Conservation (phyloP, 2,888 invertebrate species). For the Melanophora roralis region DNA sequence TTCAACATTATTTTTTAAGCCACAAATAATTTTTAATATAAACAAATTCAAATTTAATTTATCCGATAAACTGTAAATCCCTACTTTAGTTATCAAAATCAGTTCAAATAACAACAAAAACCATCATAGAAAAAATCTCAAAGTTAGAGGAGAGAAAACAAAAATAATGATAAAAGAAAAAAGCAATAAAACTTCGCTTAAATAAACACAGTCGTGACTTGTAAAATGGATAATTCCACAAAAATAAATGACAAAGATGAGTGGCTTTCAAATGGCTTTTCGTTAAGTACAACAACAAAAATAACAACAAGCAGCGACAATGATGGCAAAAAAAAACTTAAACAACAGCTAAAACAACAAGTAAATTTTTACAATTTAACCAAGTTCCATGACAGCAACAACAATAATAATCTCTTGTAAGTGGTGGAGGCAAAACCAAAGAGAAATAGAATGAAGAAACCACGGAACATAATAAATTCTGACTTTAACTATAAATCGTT, state of each 20-base stretch:
- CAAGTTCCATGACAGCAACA: background rate
- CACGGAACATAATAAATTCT: conserved; percentile 51
- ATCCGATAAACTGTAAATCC: conserved; percentile 7
- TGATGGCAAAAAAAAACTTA: too few species aligned
- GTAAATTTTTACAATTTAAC: background rate
- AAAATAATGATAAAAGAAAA: background rate
- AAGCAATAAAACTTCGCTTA: conserved; percentile 48
- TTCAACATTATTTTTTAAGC: background rate
- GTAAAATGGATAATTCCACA: conserved; percentile 52
- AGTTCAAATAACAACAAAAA: background rate
- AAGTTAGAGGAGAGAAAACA: background rate
- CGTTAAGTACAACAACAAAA: conserved; percentile 37
- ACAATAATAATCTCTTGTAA: conserved; percentile 13
- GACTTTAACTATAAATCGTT: conserved; percentile 15
- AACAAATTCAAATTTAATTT: conserved; percentile 48
- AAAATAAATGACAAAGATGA: conserved; percentile 49
- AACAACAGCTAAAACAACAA: conserved; percentile 1
- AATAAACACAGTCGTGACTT: conserved; percentile 56
- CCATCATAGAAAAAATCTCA: background rate
- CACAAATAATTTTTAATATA: conserved; percentile 15
- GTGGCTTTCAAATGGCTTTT: conserved; percentile 52
- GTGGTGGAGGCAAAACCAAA: background rate
- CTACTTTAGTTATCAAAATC: background rate
- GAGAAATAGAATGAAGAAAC: background rate
- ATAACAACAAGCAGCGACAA: background rate